Evolutionary conservation across 1,140 invertebrate species (phyloP).

Genomic region (Heliconius himera): DNA sequence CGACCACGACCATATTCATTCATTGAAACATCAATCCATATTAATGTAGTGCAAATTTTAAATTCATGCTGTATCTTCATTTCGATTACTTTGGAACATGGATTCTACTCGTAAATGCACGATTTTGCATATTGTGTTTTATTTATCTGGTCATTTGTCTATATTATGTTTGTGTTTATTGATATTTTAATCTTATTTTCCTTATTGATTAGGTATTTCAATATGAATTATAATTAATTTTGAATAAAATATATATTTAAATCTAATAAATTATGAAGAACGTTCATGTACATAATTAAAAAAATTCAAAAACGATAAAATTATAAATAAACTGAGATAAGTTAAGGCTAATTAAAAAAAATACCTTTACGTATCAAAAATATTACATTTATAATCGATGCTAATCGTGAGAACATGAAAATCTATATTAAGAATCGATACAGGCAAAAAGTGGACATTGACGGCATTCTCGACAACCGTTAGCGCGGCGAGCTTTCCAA

Average conservation of each 20-base stretch:
- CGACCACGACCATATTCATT: constrained; percentile 76
- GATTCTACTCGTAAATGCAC: constrained; percentile 67
- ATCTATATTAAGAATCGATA: constrained; percentile 56
- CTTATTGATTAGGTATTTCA: neutral
- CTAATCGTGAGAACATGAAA: constrained; percentile 47
- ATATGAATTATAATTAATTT: neutral
- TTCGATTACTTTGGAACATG: constrained; percentile 72
- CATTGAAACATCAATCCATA: constrained; percentile 81
- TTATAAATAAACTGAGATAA: constrained; percentile 3
- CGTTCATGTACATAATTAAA: neutral
- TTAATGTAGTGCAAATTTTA: constrained; percentile 81
- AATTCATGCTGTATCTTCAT: constrained; percentile 76
- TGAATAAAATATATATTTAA: neutral
- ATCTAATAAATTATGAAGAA: too few species aligned
- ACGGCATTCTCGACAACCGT: constrained; percentile 68
- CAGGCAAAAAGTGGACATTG: constrained; percentile 35
- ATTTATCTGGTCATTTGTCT: neutral
- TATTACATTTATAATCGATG: constrained; percentile 48
- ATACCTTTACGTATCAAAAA: constrained; percentile 27
- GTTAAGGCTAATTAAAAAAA: neutral
- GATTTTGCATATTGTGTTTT: constrained; percentile 71
- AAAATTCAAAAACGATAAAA: neutral
- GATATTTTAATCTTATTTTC: constrained; percentile 54
- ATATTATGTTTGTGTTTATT: neutral
- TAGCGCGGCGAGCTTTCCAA: constrained; percentile 58